Conservation (phyloP, 2,113 vertebrate species). For the Cisticola juncidis region DNA sequence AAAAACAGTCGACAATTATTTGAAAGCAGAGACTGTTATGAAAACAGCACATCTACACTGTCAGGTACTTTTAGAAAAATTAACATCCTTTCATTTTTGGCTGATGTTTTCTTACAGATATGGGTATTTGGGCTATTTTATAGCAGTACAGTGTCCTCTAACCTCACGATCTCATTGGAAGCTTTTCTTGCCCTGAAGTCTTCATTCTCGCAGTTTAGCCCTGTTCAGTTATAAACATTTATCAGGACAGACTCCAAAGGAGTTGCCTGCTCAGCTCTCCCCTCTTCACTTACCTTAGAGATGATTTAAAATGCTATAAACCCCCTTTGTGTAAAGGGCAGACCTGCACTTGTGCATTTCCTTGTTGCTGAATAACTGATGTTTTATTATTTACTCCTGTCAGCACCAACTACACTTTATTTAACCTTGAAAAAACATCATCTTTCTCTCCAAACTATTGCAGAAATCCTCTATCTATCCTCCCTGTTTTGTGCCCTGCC, state of each 20-base stretch:
- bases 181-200: background rate
- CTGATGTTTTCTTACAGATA: background rate
- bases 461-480: background rate
- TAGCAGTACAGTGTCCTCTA: background rate
- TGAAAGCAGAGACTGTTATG: background rate
- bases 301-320: background rate
- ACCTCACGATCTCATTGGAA: background rate
- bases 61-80: background rate
- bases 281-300: background rate
- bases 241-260: background rate
- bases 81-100: background rate
- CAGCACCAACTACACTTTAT: background rate
- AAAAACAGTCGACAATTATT: background rate
- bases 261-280: background rate
- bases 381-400: background rate
- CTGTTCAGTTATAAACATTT: background rate
- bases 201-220: background rate
- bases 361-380: background rate
- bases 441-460: background rate
- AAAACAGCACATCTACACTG: background rate
- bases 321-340: background rate
- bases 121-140: accelerated
- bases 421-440: background rate
- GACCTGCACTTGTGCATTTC: background rate
- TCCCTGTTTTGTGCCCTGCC: background rate